Evolutionary conservation across 2,113 vertebrate genomes (phyloP).

Genomic region (Melanotaenia duboulayi): DNA sequence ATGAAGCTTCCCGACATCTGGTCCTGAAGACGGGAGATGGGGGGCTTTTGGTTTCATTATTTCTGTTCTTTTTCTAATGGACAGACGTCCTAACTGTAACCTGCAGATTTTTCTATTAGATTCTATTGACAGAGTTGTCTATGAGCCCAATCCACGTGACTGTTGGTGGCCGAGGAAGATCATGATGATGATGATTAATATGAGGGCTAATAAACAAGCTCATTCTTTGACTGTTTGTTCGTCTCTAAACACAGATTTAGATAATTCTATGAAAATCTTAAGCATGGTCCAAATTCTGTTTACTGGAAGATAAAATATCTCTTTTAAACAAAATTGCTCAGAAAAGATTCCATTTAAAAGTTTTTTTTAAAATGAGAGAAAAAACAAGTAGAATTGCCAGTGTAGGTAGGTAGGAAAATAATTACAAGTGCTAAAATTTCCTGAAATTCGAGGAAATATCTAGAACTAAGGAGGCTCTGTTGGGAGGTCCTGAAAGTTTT

Average conservation of each 20-base stretch:
- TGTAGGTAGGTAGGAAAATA: no score
- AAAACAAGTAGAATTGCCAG: no score
- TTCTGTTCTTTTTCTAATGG: slow-evolving; percentile 77
- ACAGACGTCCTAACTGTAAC: slow-evolving; percentile 71
- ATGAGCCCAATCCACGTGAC: slow-evolving; percentile 67
- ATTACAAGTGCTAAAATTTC: no score
- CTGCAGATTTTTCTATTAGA: slow-evolving; percentile 80
- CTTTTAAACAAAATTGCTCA: no score
- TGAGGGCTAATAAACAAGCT: slow-evolving; percentile 79
- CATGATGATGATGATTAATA: slow-evolving; percentile 55
- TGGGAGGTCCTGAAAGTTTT: no score
- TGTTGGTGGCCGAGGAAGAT: slow-evolving; percentile 65
- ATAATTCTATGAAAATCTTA: no score
- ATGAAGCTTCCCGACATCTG: slow-evolving; percentile 32
- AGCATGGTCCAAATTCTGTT: no score
- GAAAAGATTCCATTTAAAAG: no score
- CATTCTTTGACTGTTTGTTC: slow-evolving; percentile 64
- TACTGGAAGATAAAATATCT: no score
- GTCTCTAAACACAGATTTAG: slow-evolving; percentile 2
- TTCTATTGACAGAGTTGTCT: slow-evolving; percentile 74
- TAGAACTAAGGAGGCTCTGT: no score
- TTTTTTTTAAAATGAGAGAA: no score
- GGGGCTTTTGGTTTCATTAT: slow-evolving; percentile 42
- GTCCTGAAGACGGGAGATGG: slow-evolving; percentile 19
- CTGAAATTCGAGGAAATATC: no score